Evolutionary conservation across 2,113 vertebrate species (phyloP), one percentile per base, ranked within the genome.

Genomic region (Helogale parvula): DNA sequence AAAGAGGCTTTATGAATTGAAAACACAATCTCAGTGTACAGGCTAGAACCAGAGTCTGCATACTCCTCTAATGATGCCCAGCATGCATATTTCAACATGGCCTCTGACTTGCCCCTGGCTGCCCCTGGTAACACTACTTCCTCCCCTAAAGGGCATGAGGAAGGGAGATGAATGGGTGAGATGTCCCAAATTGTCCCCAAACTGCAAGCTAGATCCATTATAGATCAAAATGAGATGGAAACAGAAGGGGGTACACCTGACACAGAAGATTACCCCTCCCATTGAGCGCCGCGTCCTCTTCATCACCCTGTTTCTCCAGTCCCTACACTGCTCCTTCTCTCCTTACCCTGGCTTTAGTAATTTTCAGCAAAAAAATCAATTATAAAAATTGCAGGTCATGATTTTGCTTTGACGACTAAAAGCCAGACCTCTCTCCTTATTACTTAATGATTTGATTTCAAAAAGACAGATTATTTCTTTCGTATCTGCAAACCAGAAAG

Each of bases 401-500:
- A 52, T 94, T 96, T 96, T 83, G 72, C 76, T 96, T 97, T 96
- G 95, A 97, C 94, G 88, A 92, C 54, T 29, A 19, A 85, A 92
- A 94, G 80, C 76, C 69, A 93, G 85, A 65, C 14, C 72, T 91
- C 47, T 4, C 25, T 7, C 21, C 23, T 94, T 45, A 93, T 31
- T 93, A 86, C 63, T 89, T 86, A 87, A 87, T 83, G 15, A 83
- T 89, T 92, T 84, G 79, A 96, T 97, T 97, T 97, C 94, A 97
- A 95, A 96, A 85, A 96, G 91, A 87, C 47, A 92, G 71, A 76
- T 38, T 79, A 54, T 88, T 88, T 79, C 60, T 94, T 97, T 94
- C 5, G 10, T 76, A 80, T 80, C 83, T 87, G 91, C 79, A 86
- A 97, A 83, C 92, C 92, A 97, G 96, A 98, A 98, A 97, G 93